Percentiles rank a stretch among this genome's conserved stretches.
These are phyloP conservation scores for Amphiprion ocellaris DNA, from an alignment of 2,113 vertebrate genomes.

Conservation along the genomic window DNA sequence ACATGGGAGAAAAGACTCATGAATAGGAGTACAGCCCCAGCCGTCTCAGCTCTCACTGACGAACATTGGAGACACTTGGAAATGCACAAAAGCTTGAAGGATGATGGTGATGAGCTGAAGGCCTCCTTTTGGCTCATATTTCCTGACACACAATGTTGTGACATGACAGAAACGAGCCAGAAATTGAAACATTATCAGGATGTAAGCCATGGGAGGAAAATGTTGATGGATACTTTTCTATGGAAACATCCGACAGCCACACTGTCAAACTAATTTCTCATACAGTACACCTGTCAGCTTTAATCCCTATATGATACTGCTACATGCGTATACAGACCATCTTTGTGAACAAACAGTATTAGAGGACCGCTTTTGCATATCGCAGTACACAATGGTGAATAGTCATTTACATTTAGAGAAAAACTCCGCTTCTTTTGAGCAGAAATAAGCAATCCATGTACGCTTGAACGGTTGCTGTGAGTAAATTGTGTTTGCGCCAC, in stretches of 20 bases:
- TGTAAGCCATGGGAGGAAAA: slow-evolving; percentile 41
- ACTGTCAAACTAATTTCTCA: slow-evolving; percentile 24
- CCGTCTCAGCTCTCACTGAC: slow-evolving; percentile 60
- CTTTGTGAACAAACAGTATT: slow-evolving; percentile 13
- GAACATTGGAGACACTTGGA: slow-evolving; percentile 61
- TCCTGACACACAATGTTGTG: slow-evolving; percentile 60
- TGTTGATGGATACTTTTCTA: slow-evolving; percentile 53
- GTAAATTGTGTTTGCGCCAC: background rate
- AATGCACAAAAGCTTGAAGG: slow-evolving; percentile 72
- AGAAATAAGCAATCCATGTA: background rate
- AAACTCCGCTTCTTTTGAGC: background rate
- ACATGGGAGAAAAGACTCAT: slow-evolving; percentile 61
- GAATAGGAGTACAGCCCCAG: slow-evolving; percentile 63
- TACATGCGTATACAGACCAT: slow-evolving; percentile 14
- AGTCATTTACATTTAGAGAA: background rate
- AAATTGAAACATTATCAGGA: slow-evolving; percentile 69
- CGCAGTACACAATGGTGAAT: background rate
- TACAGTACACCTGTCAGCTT: slow-evolving; percentile 29
- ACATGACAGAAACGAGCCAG: slow-evolving; percentile 59
- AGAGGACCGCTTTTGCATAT: background rate
- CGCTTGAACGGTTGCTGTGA: background rate
- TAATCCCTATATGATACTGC: slow-evolving; percentile 17
- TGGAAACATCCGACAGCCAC: slow-evolving; percentile 28
- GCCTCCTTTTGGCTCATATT: slow-evolving; percentile 57
- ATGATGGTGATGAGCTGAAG: slow-evolving; percentile 66